A percentile compares a stretch with the other conserved stretches of the same genome.
Conservation (phyloP, 1,140 invertebrate genomes). For the Ooceraea biroi region DNA sequence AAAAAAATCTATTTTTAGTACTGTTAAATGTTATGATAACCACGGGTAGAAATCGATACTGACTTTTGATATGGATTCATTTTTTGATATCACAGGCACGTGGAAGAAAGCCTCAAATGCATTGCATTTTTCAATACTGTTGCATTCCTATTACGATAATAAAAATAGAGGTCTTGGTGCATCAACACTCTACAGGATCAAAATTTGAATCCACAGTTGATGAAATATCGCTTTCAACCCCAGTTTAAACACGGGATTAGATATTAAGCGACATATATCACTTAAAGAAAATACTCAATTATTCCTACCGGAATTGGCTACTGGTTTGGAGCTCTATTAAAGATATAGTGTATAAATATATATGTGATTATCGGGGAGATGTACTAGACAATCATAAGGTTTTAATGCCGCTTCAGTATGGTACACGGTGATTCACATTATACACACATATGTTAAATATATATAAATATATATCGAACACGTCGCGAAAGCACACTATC, state of each 20-base stretch:
- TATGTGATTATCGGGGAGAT: slow-evolving; percentile 57
- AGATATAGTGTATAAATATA: slow-evolving; percentile 54
- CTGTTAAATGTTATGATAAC: slow-evolving; percentile 61
- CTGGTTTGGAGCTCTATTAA: slow-evolving; percentile 33
- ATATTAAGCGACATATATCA: slow-evolving; percentile 42
- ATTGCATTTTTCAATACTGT: background rate
- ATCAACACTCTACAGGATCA: background rate
- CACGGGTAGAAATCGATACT: slow-evolving; percentile 9
- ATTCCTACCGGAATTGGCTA: background rate
- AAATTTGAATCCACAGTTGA: background rate
- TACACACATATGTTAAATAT: background rate
- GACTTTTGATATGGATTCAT: background rate
- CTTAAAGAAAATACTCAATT: slow-evolving; percentile 64
- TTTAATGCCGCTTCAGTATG: slow-evolving; percentile 63
- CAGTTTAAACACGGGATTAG: slow-evolving; percentile 25
- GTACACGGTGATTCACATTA: slow-evolving; percentile 57
- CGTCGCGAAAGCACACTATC: slow-evolving; percentile 5
- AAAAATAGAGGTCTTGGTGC: background rate
- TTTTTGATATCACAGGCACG: background rate
- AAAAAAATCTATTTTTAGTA: slow-evolving; percentile 73
- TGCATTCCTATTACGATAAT: background rate
- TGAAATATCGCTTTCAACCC: slow-evolving; percentile 38
- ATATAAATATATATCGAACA: background rate
- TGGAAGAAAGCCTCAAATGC: no score
- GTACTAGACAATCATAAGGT: slow-evolving; percentile 72